Percentiles rank a stretch among this genome's conserved stretches.
These are phyloP conservation scores for Crossaster papposus DNA, from an alignment of 53 echinoderm and acorn worm species.

Conservation along the genomic window DNA sequence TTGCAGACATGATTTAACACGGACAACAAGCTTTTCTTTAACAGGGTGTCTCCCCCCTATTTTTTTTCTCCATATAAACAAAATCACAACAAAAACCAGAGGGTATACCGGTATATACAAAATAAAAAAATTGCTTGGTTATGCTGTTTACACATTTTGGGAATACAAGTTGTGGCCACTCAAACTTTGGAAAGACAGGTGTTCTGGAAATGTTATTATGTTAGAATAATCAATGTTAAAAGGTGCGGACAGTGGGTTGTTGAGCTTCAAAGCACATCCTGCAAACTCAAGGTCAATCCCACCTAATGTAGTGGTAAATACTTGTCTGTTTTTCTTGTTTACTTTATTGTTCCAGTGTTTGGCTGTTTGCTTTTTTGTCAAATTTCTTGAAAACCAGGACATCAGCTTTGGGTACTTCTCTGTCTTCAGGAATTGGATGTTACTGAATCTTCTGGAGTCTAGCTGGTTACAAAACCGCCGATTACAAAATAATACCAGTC, in stretches of 20 bases:
- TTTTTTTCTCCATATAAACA: no score
- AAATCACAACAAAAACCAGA: no score
- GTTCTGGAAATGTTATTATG: background rate
- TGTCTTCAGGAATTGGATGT: no score
- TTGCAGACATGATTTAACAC: conserved; percentile 24
- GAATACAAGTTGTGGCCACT: background rate
- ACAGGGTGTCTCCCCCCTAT: no score
- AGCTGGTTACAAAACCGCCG: background rate
- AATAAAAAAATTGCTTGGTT: background rate
- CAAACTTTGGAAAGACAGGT: background rate
- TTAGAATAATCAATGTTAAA: background rate
- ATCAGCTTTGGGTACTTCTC: background rate
- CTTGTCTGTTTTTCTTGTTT: background rate
- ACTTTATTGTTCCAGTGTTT: background rate
- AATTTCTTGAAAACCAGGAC: background rate
- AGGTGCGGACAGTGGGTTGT: conserved; percentile 13
- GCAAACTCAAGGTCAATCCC: background rate
- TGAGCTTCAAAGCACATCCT: conserved; percentile 31
- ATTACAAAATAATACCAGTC: background rate
- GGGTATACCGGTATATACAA: no score
- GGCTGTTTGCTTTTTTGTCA: background rate
- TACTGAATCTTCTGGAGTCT: no score
- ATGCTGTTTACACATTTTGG: conserved; percentile 15
- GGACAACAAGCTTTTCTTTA: background rate
- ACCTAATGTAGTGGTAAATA: conserved; percentile 1